phyloP scores from a whole-genome alignment of 2,113 vertebrate genomes.

The Anolis carolinensis region DNA sequence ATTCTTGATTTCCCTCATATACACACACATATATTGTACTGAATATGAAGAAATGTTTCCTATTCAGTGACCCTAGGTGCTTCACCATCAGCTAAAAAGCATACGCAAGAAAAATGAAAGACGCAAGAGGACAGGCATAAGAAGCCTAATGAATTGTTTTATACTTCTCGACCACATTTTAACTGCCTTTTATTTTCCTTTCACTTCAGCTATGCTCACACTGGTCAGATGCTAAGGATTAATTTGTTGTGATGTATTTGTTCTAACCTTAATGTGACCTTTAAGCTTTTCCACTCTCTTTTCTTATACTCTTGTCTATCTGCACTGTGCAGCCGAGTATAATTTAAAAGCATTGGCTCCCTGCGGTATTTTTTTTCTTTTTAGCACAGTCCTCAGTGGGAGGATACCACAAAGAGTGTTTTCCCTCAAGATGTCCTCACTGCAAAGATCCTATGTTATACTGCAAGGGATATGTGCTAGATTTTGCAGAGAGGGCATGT shows the following conservation, averaged over 20 bases:
- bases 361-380: slow-evolving; percentile 65
- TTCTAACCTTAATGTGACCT: slow-evolving; percentile 74
- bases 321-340: slow-evolving; percentile 58
- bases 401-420: slow-evolving; percentile 62
- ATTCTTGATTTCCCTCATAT: too few relatives aligned
- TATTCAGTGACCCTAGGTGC: neutral
- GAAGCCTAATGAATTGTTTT: slow-evolving; percentile 46
- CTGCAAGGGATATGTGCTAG: slow-evolving; percentile 27
- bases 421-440: slow-evolving; percentile 59
- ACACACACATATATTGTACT: neutral
- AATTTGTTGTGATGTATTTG: slow-evolving; percentile 78
- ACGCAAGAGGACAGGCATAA: slow-evolving; percentile 31
- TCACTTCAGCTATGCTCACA: slow-evolving; percentile 36
- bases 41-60: neutral
- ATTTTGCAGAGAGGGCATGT: neutral
- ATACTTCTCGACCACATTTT: slow-evolving; percentile 61
- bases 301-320: slow-evolving; percentile 65
- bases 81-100: slow-evolving; percentile 13
- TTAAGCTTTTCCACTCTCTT: slow-evolving; percentile 60
- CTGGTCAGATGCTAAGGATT: slow-evolving; percentile 74
- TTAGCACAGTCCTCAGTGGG: slow-evolving; percentile 60
- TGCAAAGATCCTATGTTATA: slow-evolving; percentile 47
- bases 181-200: slow-evolving; percentile 25
- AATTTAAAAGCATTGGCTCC: slow-evolving; percentile 70
- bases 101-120: slow-evolving; percentile 21